Conservation (phyloP, 2,888 invertebrate species). For the Tachina grossa region DNA sequence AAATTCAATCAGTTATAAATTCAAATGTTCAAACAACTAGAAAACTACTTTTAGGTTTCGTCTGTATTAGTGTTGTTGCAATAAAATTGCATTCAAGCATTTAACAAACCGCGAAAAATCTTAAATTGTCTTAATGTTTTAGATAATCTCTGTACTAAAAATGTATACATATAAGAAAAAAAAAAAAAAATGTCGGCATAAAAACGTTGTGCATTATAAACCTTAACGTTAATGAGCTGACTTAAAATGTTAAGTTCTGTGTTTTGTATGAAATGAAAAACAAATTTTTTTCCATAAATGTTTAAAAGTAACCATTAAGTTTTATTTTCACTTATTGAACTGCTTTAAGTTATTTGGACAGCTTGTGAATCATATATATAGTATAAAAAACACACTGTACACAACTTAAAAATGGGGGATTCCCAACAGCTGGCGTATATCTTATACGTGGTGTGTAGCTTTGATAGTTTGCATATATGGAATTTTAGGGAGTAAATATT, state of each 20-base stretch:
- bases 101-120: constrained; percentile 35
- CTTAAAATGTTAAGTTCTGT: constrained; percentile 17
- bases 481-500: no score
- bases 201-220: background rate
- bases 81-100: constrained; percentile 48
- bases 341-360: no score
- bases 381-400: no score
- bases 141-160: constrained; percentile 51
- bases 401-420: no score
- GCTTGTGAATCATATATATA: no score
- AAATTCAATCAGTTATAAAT: constrained; percentile 60
- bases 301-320: no score
- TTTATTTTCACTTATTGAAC: background rate
- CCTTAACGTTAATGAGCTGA: constrained; percentile 34
- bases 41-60: constrained; percentile 25
- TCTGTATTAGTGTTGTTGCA: constrained; percentile 11
- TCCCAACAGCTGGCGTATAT: no score
- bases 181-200: background rate
- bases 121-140: constrained; percentile 48
- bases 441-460: no score
- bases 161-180: background rate
- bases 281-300: no score
- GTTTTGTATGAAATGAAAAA: background rate
- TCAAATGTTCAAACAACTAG: constrained; percentile 59
- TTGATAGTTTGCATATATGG: no score